Evolutionary conservation across 2,113 vertebrate genomes (phyloP).

Genomic region (Channa argus): DNA sequence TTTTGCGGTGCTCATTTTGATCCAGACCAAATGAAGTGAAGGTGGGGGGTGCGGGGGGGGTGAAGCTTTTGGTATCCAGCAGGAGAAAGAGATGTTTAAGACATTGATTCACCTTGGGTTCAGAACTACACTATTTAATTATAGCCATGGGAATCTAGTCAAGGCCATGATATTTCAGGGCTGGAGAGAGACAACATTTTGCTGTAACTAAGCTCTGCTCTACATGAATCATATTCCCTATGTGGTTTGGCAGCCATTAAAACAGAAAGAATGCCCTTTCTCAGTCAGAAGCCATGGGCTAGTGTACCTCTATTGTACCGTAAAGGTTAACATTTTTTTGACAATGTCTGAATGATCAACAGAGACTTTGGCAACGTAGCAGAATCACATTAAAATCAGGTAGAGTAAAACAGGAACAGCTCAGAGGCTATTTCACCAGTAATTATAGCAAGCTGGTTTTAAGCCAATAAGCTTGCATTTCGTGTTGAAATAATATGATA

Average conservation of each 20-base stretch:
- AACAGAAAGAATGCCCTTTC: slow-evolving; percentile 79
- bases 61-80: slow-evolving; percentile 65
- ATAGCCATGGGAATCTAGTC: slow-evolving; percentile 80
- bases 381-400: slow-evolving; percentile 34
- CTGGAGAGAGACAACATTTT: slow-evolving; percentile 70
- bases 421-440: slow-evolving; percentile 25
- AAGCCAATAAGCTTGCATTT: slow-evolving; percentile 37
- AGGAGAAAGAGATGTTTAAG: slow-evolving; percentile 75
- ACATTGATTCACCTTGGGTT: slow-evolving; percentile 81
- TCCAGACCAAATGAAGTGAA: slow-evolving; percentile 64
- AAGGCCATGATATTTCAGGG: slow-evolving; percentile 76
- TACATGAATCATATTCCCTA: slow-evolving; percentile 79
- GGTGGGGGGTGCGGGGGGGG: neutral
- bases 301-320: slow-evolving; percentile 60
- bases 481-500: slow-evolving; percentile 48
- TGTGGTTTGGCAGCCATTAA: slow-evolving; percentile 80
- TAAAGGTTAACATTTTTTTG: slow-evolving; percentile 67
- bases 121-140: slow-evolving; percentile 77
- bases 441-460: slow-evolving; percentile 38
- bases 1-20: slow-evolving; percentile 65
- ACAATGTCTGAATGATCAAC: slow-evolving; percentile 53
- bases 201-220: slow-evolving; percentile 76
- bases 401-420: slow-evolving; percentile 17
- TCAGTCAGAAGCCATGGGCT: slow-evolving; percentile 69
- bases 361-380: slow-evolving; percentile 25